A percentile compares a stretch with the other conserved stretches of the same genome.
phyloP scores from a whole-genome alignment of 2,888 invertebrate genomes.

The Mythimna vitellina region DNA sequence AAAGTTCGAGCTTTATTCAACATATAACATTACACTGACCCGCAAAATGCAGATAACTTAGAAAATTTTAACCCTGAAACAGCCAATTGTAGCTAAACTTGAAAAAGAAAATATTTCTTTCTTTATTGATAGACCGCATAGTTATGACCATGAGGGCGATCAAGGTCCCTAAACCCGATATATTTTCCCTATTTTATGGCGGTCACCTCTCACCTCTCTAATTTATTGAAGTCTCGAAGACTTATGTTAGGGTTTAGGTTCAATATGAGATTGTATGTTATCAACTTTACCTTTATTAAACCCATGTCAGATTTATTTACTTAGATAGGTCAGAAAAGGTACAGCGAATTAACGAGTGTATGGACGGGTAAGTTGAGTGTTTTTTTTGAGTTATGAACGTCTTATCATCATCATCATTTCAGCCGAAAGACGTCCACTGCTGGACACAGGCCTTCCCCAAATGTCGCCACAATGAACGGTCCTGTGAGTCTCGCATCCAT shows the following conservation, averaged over 20 bases:
- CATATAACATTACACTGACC: no score
- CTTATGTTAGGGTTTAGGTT: constrained; percentile 12
- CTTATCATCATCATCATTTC: no score
- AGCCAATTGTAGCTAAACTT: not conserved
- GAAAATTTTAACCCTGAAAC: no score
- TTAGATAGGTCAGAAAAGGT: not conserved
- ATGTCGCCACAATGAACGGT: no score
- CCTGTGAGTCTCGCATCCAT: no score
- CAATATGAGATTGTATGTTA: constrained; percentile 38
- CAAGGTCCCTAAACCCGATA: constrained; percentile 14
- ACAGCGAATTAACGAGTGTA: no score
- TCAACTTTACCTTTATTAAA: constrained; percentile 28
- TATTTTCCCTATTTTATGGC: constrained; percentile 36
- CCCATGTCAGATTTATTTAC: constrained; percentile 14
- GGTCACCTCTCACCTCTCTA: constrained; percentile 5
- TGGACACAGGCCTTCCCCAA: no score
- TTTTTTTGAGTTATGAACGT: no score
- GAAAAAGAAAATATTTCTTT: not conserved
- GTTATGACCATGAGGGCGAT: constrained; percentile 4
- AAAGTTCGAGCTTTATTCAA: no score
- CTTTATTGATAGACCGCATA: not conserved
- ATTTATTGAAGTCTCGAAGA: constrained; percentile 39
- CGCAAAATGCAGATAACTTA: no score
- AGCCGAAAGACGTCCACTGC: no score
- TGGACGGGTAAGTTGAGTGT: no score